phyloP scores from a whole-genome alignment of 2,113 vertebrate species.

The Blennius ocellaris region DNA sequence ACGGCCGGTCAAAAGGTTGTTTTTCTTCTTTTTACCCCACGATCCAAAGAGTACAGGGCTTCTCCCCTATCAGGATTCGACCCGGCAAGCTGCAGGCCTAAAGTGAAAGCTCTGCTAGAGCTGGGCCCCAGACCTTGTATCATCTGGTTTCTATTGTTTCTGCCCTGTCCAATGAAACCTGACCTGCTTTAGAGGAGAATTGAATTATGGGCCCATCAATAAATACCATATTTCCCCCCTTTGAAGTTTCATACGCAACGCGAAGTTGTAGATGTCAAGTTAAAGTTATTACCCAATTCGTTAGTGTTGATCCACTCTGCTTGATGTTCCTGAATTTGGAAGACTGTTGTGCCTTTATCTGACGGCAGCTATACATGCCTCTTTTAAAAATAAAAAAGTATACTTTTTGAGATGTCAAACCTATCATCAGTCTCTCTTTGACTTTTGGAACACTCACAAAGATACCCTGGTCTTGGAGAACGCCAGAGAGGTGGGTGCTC shows the following conservation, averaged over 20 bases:
- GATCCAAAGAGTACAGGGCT: slow-evolving; percentile 13
- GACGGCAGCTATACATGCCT: slow-evolving; percentile 69
- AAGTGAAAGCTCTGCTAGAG: slow-evolving; percentile 55
- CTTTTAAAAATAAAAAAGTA: too few species aligned
- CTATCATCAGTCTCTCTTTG: slow-evolving; percentile 54
- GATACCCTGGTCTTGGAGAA: slow-evolving; percentile 15
- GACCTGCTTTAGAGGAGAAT: slow-evolving; percentile 81
- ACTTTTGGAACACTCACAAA: slow-evolving; percentile 50
- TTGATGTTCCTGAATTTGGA: slow-evolving; percentile 67
- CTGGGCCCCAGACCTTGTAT: slow-evolving; percentile 59
- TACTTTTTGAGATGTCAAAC: slow-evolving; percentile 64
- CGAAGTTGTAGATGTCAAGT: slow-evolving; percentile 84
- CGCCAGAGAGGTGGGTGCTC: slow-evolving; percentile 14
- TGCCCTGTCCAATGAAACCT: slow-evolving; percentile 83
- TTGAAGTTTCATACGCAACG: slow-evolving; percentile 82
- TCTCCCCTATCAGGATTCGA: slow-evolving; percentile 53
- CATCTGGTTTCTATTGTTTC: slow-evolving; percentile 86
- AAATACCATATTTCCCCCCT: slow-evolving; percentile 82
- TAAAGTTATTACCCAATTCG: slow-evolving; percentile 83
- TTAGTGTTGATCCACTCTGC: slow-evolving; percentile 75
- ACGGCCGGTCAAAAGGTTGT: slow-evolving; percentile 13
- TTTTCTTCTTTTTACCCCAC: slow-evolving; percentile 22
- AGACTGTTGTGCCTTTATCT: slow-evolving; percentile 79
- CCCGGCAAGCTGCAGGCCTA: slow-evolving; percentile 51
- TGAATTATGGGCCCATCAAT: slow-evolving; percentile 84